Evolutionary conservation across 2,888 invertebrate species (phyloP).

Genomic region (Eupithecia insigniata): DNA sequence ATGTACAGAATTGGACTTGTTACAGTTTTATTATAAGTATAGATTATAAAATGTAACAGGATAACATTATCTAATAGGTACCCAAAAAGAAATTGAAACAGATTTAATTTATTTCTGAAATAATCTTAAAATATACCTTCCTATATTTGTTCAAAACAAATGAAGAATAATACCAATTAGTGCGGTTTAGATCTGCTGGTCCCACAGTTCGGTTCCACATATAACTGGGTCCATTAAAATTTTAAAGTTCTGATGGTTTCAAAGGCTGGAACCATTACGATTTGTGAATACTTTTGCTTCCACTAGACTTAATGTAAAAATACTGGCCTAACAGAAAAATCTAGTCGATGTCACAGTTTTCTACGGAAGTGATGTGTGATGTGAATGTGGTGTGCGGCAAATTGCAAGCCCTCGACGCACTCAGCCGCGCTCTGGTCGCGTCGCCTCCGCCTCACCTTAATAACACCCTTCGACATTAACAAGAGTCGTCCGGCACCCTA

Average conservation of each 20-base stretch:
- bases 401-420: slow-evolving; percentile 5
- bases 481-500: background rate
- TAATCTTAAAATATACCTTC: too few relatives aligned
- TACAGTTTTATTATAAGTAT: too few relatives aligned
- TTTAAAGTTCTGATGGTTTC: background rate
- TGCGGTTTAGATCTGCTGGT: background rate
- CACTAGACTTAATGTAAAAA: background rate
- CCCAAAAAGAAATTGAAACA: too few relatives aligned
- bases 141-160: background rate
- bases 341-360: background rate
- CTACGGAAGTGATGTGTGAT: background rate
- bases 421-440: slow-evolving; percentile 6
- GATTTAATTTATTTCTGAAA: too few relatives aligned
- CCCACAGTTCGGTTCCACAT: background rate
- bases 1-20: too few relatives aligned
- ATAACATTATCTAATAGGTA: too few relatives aligned
- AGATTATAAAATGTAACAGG: too few relatives aligned
- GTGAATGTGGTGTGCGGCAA: slow-evolving; percentile 10
- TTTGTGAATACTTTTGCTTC: background rate
- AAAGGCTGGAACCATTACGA: background rate
- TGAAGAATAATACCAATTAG: background rate
- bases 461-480: slow-evolving; percentile 36
- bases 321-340: background rate
- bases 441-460: slow-evolving; percentile 19
- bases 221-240: background rate